Base-by-base conservation (phyloP, 1,140 invertebrate genomes). In the Tetragonula clypearis region DNA sequence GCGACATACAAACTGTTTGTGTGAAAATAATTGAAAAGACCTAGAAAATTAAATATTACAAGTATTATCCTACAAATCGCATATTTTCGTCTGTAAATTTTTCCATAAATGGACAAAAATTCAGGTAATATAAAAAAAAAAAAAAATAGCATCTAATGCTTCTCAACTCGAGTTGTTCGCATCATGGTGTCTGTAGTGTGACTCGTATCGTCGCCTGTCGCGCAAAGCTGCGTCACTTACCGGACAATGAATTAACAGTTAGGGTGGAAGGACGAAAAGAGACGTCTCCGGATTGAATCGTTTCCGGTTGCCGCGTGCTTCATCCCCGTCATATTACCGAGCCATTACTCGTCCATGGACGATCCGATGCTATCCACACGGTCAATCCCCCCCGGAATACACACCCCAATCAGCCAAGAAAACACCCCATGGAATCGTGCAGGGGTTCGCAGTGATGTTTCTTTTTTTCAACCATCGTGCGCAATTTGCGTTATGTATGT, bases 181-280 rank as follows among this genome's bases (percentile, higher is more conserved):
- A 8, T 49, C 41, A 49, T 8, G 41, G 41, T 8, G 41, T 49
- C 41, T 49, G 41, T 49, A 49, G 41, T 8, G 41, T 49, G 41
- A 49, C n/a, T 3, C 41, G 58, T 23, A 15, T 77, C 41, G 72
- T 86, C 11, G 12, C 56, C 79, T n/a, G 17, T 69, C 74, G 66
- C 58, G 76, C 65, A 79, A 81, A 92, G 90, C 90, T 91, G 87
- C 90, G 92, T 92, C 93, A 93, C 90, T 90, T 88, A 88, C 86
- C 87, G 76, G 85, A 92, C 93, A 84, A 94, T 93, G 94, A 94
- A 94, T 94, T 93, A 94, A 87, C 74, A 81, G 71, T 87, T 73
- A 30, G 80, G 81, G 74, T 56, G 66, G 82, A 88, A 88, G 49
- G 82, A 83, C 82, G 72, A 78, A 68, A 84, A 79, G 76, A 83